Evolutionary conservation across 2,113 vertebrate species (phyloP), one percentile per base, ranked within the genome.

Genomic region (Cygnus buccinator): DNA sequence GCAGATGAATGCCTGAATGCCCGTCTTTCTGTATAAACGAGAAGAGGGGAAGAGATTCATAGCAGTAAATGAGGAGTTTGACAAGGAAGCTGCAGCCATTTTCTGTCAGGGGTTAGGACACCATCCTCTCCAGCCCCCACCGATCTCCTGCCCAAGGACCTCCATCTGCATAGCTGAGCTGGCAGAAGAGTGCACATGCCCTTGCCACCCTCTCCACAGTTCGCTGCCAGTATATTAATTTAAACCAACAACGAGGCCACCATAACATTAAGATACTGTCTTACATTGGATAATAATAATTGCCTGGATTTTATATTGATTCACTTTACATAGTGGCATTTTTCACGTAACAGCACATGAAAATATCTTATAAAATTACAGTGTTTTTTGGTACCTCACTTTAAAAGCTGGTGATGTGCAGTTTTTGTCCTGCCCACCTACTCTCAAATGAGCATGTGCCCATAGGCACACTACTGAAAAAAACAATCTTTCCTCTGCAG

Each of bases 41-140:
- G 44, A 35, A 58, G 28, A 58, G 70, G 77, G 15, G 62, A 75
- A 54, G 61, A 78, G 58, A 54, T 89, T 95, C 91, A 68, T 5
- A 91, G 87, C 35, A 84, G 66, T 35, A 84, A 89, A 89, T 16
- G 74, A 83, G 62, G 62, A 68, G 26, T 89, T 37, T 68, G 87
- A 93, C 87, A 93, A 89, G 66, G 74, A 95, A 91, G 89, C 73
- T 79, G 76, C 68, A 89, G 70, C 73, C 54, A 41, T 84, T 92
- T 87, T 75, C 70, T 90, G 89, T 83, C 86, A 86, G 41, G 29
- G 85, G 83, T 89, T 88, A 96, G 29, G 76, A 90, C 82, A 88
- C 28, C 0, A 0, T 73, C 65, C 61, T 65, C 23, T 68, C 39
- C 28, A 39, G 18, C n/a, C 35, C 28, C 70, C 62, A 68, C 61